phyloP scores from a whole-genome alignment of 1,140 invertebrate species.

The Drosophila saltans region DNA sequence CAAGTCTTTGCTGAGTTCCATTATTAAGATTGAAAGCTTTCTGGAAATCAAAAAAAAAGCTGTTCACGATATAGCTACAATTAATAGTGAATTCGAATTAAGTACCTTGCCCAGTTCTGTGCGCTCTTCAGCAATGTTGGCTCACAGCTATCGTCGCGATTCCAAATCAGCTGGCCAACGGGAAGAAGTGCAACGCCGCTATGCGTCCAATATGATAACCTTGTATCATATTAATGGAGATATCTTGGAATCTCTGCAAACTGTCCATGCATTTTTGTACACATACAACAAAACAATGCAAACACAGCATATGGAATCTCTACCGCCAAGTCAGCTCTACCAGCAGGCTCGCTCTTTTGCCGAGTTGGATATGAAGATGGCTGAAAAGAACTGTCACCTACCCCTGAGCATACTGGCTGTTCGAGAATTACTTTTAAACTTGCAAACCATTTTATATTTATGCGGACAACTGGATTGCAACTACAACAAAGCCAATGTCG shows the following conservation, averaged over 20 bases:
- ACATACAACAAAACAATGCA: slow-evolving; percentile 15
- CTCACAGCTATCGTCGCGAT: slow-evolving; percentile 27
- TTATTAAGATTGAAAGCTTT: slow-evolving; percentile 40
- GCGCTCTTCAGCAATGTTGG: neutral
- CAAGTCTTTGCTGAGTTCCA: slow-evolving; percentile 28
- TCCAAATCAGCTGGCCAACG: slow-evolving; percentile 22
- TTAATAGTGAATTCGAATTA: slow-evolving; percentile 37
- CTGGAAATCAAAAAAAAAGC: slow-evolving; percentile 30
- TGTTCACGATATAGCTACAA: slow-evolving; percentile 33
- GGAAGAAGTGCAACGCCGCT: slow-evolving; percentile 41
- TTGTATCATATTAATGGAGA: slow-evolving; percentile 54
- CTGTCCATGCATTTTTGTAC: slow-evolving; percentile 31
- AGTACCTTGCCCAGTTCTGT: neutral
- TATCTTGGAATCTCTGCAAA: slow-evolving; percentile 33
- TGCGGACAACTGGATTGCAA: slow-evolving; percentile 34
- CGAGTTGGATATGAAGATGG: slow-evolving; percentile 43
- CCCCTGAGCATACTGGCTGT: slow-evolving; percentile 11
- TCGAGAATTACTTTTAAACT: slow-evolving; percentile 25
- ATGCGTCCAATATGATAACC: slow-evolving; percentile 28
- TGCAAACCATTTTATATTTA: slow-evolving; percentile 55
- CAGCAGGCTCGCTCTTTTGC: slow-evolving; percentile 45
- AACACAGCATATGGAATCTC: neutral
- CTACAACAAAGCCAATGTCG: slow-evolving; percentile 36
- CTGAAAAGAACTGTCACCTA: neutral
- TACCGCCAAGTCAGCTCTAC: slow-evolving; percentile 25